Percentiles rank a stretch among this genome's conserved stretches.
Conservation (phyloP, 2,113 vertebrate species). For the Trogon melanurus region DNA sequence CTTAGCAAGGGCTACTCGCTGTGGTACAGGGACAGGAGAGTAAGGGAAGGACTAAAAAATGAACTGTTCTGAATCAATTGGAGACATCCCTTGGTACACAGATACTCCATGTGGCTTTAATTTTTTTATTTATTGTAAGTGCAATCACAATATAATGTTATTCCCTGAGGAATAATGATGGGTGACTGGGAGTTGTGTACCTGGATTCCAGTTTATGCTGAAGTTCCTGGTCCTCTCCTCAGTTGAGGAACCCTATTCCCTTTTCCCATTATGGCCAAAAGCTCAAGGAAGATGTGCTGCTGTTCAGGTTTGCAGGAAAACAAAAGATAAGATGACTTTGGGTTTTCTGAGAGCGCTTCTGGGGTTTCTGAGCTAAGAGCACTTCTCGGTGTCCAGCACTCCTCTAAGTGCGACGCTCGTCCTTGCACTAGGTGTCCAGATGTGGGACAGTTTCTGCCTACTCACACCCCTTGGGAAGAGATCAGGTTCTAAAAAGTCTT, state of each 20-base stretch:
- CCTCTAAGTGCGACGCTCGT: not conserved
- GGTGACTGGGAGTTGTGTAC: not conserved
- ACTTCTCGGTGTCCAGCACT: not conserved
- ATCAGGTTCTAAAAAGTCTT: not conserved
- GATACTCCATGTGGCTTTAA: not conserved
- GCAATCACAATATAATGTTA: not conserved
- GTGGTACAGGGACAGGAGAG: rapidly evolving
- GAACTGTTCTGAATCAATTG: not conserved
- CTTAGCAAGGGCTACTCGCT: not conserved
- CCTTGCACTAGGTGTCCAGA: not conserved
- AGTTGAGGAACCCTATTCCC: not conserved
- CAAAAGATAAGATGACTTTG: not conserved
- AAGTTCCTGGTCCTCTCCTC: not conserved
- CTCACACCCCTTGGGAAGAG: not conserved
- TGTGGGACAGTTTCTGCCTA: not conserved
- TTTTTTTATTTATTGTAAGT: not conserved
- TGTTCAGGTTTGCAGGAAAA: not conserved
- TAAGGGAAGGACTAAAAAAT: not conserved
- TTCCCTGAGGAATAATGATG: not conserved
- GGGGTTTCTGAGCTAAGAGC: not conserved
- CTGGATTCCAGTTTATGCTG: not conserved
- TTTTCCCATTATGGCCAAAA: not conserved
- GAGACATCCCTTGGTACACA: not conserved
- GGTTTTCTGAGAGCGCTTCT: not conserved
- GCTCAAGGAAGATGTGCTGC: not conserved